Base-by-base conservation (phyloP, 2,797 vertebrate genomes). In the Phoxinus dragarum region DNA sequence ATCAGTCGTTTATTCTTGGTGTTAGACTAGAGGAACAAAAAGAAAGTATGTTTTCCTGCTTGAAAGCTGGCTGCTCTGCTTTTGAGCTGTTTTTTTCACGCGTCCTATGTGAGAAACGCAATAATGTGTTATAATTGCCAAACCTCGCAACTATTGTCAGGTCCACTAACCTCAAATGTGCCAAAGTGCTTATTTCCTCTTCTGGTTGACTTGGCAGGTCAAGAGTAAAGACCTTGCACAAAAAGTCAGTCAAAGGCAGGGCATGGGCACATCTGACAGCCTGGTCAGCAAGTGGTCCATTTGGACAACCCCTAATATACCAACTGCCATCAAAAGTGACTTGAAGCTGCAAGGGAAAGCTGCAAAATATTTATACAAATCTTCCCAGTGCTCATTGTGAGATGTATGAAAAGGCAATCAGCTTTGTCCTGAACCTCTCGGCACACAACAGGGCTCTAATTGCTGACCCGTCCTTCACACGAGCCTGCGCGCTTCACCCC, bases 101-200 rank as follows among this genome's bases (percentile, higher is more conserved):
- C 89, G 68, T 75, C 40, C 49, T 67, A 59, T 88, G 92, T 92
- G 92, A 87, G 90, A 95, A 85, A 95, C 84, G 92, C 92, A 93
- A 91, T 94, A 95, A 95, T 93, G 94, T 93, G 95, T 90, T 91
- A 94, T 92, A 93, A 93, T 88, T 92, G 94, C 91, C 92, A 95
- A 94, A 93, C 66, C 90, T 94, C 93, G 88, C 92, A 93, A 93
- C 93, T 91, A 89, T 93, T 94, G 94, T 94, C 92, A 90, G 93
- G 93, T 91, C 92, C 93, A 91, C 94, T 94, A 94, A 91, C 93
- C 92, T 91, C 90, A 87, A 94, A 94, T 72, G 91, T 95, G 94
- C 94, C 92, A 95, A 93, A 95, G 91, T 90, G 92, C 88, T 89
- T 64, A 87, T 90, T 91, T 93, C 93, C 91, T 94, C 93, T 95